phyloP scores from a whole-genome alignment of 2,113 vertebrate genomes.

The Phaethornis superciliosus region DNA sequence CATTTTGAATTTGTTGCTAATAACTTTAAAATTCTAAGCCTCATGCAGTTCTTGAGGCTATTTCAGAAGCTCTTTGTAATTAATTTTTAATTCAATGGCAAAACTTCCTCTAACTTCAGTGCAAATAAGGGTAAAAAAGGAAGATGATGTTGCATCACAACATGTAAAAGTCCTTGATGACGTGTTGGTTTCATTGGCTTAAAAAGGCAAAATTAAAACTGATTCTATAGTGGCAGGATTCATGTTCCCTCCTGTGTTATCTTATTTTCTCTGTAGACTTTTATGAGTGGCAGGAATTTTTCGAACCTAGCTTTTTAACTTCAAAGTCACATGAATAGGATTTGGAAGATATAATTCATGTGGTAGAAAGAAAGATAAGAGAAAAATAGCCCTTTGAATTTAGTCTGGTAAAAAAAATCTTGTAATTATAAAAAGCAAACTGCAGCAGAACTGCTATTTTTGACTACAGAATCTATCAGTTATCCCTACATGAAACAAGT shows the following conservation, averaged over 20 bases:
- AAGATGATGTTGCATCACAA: background rate
- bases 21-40: background rate
- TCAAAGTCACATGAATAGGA: background rate
- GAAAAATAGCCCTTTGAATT: constrained; percentile 12
- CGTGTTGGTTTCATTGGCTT: background rate
- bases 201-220: background rate
- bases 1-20: background rate
- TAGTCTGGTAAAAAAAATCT: background rate
- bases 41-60: background rate
- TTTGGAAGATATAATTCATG: background rate
- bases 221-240: background rate
- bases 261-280: background rate
- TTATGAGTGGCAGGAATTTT: background rate
- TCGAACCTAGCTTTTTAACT: background rate
- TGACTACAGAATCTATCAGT: constrained; percentile 1
- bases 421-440: background rate
- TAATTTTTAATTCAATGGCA: background rate
- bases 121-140: background rate
- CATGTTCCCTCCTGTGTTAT: background rate
- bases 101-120: background rate
- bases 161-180: background rate
- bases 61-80: background rate
- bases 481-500: background rate
- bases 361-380: background rate
- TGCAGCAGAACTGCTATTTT: constrained; percentile 9